Conservation (phyloP, 1,140 invertebrate genomes). For the Oscheius sp. region DNA sequence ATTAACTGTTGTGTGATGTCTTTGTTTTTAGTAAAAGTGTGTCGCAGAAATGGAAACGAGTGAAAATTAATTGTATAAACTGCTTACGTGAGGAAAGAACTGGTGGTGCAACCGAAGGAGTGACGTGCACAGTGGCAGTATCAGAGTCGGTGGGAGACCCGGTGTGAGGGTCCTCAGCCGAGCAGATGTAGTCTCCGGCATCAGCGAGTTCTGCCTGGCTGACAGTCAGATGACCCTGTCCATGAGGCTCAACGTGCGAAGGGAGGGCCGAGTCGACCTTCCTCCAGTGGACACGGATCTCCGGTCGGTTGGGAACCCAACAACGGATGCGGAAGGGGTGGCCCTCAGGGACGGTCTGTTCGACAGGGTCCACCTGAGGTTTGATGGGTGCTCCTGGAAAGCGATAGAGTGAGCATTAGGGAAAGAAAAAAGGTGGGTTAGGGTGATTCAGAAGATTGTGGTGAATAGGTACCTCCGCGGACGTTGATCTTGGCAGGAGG, state of each 20-base stretch:
- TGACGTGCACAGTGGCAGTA: slow-evolving; percentile 43
- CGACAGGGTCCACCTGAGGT: slow-evolving; percentile 51
- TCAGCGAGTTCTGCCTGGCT: slow-evolving; percentile 32
- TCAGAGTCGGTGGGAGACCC: slow-evolving; percentile 42
- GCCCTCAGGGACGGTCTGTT: slow-evolving; percentile 51
- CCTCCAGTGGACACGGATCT: slow-evolving; percentile 30
- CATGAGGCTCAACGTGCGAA: slow-evolving; percentile 12
- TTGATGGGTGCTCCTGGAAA: slow-evolving; percentile 37
- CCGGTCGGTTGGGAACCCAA: slow-evolving; percentile 53
- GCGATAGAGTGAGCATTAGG: slow-evolving; percentile 11
- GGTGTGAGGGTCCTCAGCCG: slow-evolving; percentile 39
- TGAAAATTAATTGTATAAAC: slow-evolving; percentile 28
- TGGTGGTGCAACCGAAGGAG: slow-evolving; percentile 1
- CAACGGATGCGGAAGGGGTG: slow-evolving; percentile 50
- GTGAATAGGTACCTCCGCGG: slow-evolving; percentile 27
- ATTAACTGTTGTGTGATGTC: no score
- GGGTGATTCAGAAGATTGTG: not conserved
- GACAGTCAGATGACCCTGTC: slow-evolving; percentile 7
- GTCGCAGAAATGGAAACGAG: slow-evolving; percentile 51
- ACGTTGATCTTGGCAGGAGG: slow-evolving; percentile 49
- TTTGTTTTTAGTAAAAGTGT: slow-evolving; percentile 49
- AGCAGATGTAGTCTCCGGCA: slow-evolving; percentile 54
- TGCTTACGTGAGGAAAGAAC: slow-evolving; percentile 10
- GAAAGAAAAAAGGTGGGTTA: slow-evolving; percentile 1
- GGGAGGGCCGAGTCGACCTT: slow-evolving; percentile 30